Conservation (phyloP, 2,888 invertebrate genomes). For the Ischnura elegans region DNA sequence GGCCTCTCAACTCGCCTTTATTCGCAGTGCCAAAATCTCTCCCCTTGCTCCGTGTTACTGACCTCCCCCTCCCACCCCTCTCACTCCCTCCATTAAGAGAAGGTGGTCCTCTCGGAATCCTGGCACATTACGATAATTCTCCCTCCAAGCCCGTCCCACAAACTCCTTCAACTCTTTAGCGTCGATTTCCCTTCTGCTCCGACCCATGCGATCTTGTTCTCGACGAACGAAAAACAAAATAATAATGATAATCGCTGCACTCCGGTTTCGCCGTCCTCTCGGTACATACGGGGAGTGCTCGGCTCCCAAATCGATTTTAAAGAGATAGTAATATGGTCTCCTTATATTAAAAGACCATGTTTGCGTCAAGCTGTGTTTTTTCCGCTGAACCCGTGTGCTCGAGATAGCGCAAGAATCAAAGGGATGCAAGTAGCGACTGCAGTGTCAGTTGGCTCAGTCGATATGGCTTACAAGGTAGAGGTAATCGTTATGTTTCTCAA, state of each 20-base stretch:
- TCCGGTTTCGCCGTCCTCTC: not conserved
- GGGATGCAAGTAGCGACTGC: not conserved
- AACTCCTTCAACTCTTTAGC: not conserved
- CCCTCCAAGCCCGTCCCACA: not conserved
- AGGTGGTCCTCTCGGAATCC: slow-evolving; percentile 11
- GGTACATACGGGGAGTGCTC: not conserved
- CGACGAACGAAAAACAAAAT: not conserved
- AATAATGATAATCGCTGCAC: not conserved
- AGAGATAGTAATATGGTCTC: not conserved
- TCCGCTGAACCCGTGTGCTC: not conserved
- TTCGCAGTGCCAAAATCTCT: no score
- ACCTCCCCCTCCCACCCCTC: not conserved
- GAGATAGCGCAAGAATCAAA: not conserved
- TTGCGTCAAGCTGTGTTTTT: not conserved
- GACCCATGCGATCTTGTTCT: not conserved
- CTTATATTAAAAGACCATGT: not conserved
- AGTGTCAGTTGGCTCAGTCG: not conserved
- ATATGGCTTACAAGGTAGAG: not conserved
- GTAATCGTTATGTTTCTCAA: no score
- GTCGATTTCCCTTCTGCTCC: not conserved
- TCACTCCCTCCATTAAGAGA: not conserved
- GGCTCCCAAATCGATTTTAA: not conserved
- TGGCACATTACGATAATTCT: not conserved
- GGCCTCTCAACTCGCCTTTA: no score
- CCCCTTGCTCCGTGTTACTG: no score